Evolutionary conservation across 2,113 vertebrate genomes (phyloP).

Genomic region (Syrmaticus mikado): DNA sequence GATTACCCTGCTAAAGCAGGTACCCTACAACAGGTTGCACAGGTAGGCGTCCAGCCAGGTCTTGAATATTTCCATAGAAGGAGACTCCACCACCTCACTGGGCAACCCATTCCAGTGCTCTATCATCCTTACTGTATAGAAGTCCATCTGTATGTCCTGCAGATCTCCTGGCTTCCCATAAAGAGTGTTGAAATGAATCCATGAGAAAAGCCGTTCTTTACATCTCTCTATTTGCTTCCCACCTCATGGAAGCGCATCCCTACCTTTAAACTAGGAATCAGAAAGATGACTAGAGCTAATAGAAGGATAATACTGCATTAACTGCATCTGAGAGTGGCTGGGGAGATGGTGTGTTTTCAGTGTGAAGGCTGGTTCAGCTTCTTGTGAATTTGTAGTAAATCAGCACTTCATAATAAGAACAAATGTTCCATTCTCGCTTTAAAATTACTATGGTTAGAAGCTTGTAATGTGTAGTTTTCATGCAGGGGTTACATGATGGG

Average conservation of each 20-base stretch:
- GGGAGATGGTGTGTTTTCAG: background rate
- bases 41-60: no score
- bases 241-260: background rate
- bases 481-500: conserved; percentile 24
- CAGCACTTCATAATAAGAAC: conserved; percentile 56
- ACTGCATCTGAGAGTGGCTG: background rate
- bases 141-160: background rate
- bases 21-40: no score
- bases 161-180: background rate
- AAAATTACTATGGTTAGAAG: conserved; percentile 31
- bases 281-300: background rate
- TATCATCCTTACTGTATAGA: no score
- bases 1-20: no score
- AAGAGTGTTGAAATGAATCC: background rate
- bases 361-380: background rate
- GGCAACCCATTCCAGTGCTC: no score
- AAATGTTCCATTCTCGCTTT: conserved; percentile 64
- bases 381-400: conserved; percentile 65
- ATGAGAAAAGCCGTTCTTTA: background rate
- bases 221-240: background rate
- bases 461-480: conserved; percentile 48
- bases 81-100: no score
- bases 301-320: background rate
- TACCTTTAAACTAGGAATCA: fast-evolving
- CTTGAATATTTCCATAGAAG: no score